Percentiles rank a stretch among this genome's conserved stretches.
phyloP scores from a whole-genome alignment of 53 echinoderm and acorn worm species.

The Pentamera pediparva region DNA sequence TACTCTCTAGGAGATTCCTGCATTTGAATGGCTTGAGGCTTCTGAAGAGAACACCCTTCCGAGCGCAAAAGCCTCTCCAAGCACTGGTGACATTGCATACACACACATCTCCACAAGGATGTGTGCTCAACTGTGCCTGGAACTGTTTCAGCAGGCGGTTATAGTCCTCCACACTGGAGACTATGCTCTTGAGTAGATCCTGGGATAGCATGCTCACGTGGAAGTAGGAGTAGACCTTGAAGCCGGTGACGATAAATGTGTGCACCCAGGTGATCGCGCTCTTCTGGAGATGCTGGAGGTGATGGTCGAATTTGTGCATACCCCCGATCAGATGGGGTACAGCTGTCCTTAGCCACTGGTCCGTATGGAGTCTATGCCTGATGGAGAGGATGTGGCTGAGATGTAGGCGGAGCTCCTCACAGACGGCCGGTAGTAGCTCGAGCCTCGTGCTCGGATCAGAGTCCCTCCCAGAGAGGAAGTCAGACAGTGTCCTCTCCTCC shows the following conservation, averaged over 20 bases:
- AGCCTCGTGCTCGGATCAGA: conserved; percentile 69
- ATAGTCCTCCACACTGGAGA: conserved; percentile 83
- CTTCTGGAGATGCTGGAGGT: conserved; percentile 61
- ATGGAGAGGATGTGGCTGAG: conserved; percentile 78
- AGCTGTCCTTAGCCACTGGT: conserved; percentile 72
- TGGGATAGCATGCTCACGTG: conserved; percentile 68
- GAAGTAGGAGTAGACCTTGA: conserved; percentile 79
- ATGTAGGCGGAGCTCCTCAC: conserved; percentile 80
- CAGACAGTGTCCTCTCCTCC: conserved; percentile 68
- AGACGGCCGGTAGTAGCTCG: conserved; percentile 75
- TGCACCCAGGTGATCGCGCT: conserved; percentile 89
- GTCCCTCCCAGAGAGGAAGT: conserved; percentile 50
- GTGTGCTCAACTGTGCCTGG: not conserved
- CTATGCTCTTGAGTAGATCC: conserved; percentile 83
- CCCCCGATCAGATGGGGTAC: conserved; percentile 53
- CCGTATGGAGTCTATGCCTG: conserved; percentile 76
- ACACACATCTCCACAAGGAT: conserved; percentile 1
- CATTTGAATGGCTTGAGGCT: conserved; percentile 9
- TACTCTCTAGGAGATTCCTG: not conserved
- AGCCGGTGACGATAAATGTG: conserved; percentile 65
- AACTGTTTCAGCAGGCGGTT: conserved; percentile 64
- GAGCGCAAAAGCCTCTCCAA: not conserved
- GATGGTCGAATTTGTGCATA: conserved; percentile 56
- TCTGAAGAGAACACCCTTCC: not conserved
- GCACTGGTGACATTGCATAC: conserved; percentile 1